phyloP scores from a whole-genome alignment of 2,113 vertebrate genomes.

The Anas platyrhynchos region DNA sequence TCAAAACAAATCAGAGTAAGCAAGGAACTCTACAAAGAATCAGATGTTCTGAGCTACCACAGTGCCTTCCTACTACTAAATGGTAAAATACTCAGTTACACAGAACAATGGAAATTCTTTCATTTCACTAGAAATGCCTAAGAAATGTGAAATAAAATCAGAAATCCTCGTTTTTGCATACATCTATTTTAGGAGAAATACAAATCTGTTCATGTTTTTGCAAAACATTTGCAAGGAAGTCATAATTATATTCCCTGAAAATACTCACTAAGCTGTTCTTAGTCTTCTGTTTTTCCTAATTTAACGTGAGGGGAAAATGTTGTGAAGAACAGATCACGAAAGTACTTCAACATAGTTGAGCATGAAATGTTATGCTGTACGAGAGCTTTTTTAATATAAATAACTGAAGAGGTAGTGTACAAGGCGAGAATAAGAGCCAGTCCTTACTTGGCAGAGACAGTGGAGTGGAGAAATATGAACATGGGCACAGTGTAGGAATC shows the following conservation, averaged over 20 bases:
- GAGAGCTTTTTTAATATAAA: not conserved
- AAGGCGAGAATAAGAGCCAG: not conserved
- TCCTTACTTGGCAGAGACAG: not conserved
- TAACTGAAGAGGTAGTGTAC: not conserved
- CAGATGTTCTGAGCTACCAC: not conserved
- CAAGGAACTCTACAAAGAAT: not conserved
- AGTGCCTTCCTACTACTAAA: not conserved
- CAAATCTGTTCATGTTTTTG: not conserved
- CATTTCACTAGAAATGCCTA: not conserved
- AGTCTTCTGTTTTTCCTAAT: not conserved
- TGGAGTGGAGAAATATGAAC: not conserved
- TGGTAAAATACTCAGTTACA: not conserved
- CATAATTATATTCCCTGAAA: not conserved
- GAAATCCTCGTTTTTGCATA: not conserved
- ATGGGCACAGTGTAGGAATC: not conserved
- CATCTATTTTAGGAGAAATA: not conserved
- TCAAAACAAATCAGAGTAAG: slow-evolving; percentile 1
- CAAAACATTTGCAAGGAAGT: not conserved
- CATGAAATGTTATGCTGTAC: not conserved
- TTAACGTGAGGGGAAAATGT: not conserved
- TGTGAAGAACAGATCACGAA: not conserved
- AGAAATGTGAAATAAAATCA: not conserved
- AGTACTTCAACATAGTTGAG: not conserved
- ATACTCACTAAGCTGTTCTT: not conserved
- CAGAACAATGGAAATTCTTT: not conserved